Conservation (phyloP, 2,113 vertebrate species). For the Phaetusa simplex region DNA sequence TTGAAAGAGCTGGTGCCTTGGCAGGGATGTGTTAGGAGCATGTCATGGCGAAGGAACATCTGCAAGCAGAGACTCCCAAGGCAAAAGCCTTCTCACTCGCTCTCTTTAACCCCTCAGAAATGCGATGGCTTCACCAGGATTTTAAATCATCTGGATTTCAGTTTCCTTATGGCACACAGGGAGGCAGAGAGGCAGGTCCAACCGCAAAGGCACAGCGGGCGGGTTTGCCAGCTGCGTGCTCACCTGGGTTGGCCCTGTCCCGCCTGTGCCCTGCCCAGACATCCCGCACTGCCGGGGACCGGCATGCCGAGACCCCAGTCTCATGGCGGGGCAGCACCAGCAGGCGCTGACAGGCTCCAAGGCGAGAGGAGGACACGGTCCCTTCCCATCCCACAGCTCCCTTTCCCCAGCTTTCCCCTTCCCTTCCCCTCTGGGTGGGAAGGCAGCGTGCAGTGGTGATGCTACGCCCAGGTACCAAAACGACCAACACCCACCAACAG, state of each 20-base stretch:
- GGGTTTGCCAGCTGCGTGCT: neutral
- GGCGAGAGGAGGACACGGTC: neutral
- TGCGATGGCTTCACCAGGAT: neutral
- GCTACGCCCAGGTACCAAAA: neutral
- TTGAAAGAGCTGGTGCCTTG: neutral
- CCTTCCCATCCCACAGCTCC: neutral
- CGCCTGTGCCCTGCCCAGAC: neutral
- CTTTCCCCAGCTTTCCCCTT: neutral
- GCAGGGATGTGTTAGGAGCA: neutral
- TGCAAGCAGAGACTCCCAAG: neutral
- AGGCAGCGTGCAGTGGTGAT: rapidly evolving
- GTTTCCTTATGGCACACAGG: rapidly evolving
- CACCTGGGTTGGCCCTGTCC: neutral
- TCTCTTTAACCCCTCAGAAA: neutral
- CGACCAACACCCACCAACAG: rapidly evolving
- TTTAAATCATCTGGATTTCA: neutral
- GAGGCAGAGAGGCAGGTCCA: neutral
- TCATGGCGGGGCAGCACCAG: neutral
- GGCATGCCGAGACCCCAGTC: neutral
- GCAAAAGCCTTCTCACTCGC: rapidly evolving
- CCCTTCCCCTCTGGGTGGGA: neutral
- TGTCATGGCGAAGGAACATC: neutral
- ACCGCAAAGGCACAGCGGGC: rapidly evolving
- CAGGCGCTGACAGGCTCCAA: neutral
- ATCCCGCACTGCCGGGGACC: neutral